A percentile compares a stretch with the other conserved stretches of the same genome.
Evolutionary conservation across 2,888 invertebrate species (phyloP).

Genomic region (Tortrix viridana): DNA sequence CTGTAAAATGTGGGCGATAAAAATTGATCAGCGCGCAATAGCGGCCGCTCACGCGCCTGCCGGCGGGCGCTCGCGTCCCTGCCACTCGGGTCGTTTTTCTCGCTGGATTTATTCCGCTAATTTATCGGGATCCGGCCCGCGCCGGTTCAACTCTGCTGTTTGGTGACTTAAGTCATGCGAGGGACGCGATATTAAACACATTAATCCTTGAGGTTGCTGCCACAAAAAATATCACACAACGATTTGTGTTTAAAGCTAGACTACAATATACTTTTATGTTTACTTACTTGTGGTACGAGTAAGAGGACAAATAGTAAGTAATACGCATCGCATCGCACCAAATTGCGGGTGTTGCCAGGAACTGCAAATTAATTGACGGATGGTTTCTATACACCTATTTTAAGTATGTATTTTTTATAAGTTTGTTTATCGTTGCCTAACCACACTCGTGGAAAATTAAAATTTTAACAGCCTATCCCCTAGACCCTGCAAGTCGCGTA

Average conservation of each 20-base stretch:
- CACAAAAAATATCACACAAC: too few species aligned
- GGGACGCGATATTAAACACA: not conserved
- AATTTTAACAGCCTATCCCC: not conserved
- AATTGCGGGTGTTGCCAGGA: too few species aligned
- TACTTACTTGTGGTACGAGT: too few species aligned
- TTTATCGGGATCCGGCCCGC: constrained; percentile 25
- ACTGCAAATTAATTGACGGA: too few species aligned
- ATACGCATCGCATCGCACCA: too few species aligned
- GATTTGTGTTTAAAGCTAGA: too few species aligned
- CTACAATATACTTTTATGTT: too few species aligned
- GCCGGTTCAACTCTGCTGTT: constrained; percentile 12
- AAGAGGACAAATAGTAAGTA: too few species aligned
- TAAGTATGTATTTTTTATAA: too few species aligned
- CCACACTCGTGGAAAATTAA: not conserved
- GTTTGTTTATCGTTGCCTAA: too few species aligned
- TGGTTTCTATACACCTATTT: too few species aligned
- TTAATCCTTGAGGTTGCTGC: not conserved
- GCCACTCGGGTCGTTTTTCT: constrained; percentile 9
- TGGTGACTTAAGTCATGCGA: not conserved
- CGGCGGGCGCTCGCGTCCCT: not conserved
- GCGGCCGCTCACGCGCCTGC: not conserved
- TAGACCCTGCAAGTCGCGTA: not conserved
- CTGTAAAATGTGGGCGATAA: constrained; percentile 4
- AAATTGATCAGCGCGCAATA: constrained; percentile 10
- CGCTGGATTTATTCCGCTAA: constrained; percentile 29